Evolutionary conservation across 2,113 vertebrate genomes (phyloP).

Genomic region (Platanista minor): DNA sequence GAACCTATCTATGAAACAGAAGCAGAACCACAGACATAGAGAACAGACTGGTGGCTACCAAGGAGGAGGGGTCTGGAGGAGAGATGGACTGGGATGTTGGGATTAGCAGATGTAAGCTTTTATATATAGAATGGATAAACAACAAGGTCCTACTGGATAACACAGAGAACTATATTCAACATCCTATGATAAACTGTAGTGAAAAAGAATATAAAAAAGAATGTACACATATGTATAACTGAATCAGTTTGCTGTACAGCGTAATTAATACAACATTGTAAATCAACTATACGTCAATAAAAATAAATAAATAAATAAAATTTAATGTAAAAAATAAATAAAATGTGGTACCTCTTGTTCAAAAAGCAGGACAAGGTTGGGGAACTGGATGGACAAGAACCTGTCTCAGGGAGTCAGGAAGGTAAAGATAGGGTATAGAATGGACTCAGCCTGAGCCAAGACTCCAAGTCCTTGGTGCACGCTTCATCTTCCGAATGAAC

Average conservation of each 20-base stretch:
- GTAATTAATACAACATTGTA: background rate
- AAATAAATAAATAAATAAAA: background rate
- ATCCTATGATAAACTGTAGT: background rate
- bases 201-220: background rate
- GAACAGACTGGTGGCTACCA: background rate
- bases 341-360: background rate
- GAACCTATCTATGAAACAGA: background rate
- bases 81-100: background rate
- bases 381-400: background rate
- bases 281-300: background rate
- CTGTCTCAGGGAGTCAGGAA: background rate
- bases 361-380: background rate
- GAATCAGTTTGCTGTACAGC: background rate
- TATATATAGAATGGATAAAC: background rate
- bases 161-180: background rate
- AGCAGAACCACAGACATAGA: background rate
- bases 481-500: background rate
- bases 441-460: background rate
- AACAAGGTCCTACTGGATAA: background rate
- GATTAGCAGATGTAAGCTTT: background rate
- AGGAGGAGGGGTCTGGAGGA: accelerated
- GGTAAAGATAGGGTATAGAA: background rate
- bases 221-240: background rate
- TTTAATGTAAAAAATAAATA: background rate
- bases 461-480: too few species aligned